phyloP scores from a whole-genome alignment of 1,140 invertebrate species.

The Oreohelix idahoensis region DNA sequence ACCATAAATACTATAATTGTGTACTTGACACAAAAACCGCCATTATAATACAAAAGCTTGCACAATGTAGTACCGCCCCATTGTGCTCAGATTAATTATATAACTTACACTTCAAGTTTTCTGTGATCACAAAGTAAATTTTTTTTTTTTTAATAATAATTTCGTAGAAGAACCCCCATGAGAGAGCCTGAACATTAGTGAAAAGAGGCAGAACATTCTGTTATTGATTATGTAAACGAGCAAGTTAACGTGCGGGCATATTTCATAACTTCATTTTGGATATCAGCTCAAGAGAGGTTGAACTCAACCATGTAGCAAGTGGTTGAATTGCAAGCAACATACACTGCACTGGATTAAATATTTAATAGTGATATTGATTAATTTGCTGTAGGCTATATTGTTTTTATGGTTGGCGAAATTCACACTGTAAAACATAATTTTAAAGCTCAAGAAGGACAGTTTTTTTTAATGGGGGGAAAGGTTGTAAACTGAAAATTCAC shows the following conservation, averaged over 20 bases:
- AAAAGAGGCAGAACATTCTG: background rate
- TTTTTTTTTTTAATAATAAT: background rate
- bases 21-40: slow-evolving; percentile 17
- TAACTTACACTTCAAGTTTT: background rate
- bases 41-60: slow-evolving; percentile 22
- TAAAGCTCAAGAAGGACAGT: background rate
- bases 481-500: background rate
- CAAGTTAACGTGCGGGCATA: slow-evolving; percentile 4
- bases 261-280: background rate
- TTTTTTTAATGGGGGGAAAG: background rate
- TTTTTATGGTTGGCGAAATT: too few species aligned
- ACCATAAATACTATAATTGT: slow-evolving; percentile 20
- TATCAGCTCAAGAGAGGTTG: background rate
- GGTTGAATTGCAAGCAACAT: too few species aligned
- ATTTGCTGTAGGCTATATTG: too few species aligned
- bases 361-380: too few species aligned
- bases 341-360: too few species aligned
- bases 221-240: slow-evolving; percentile 10
- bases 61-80: background rate
- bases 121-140: background rate
- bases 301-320: too few species aligned
- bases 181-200: background rate
- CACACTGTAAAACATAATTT: background rate
- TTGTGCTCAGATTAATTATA: background rate
- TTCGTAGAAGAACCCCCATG: background rate